Base-by-base conservation (phyloP, 2,797 vertebrate species). In the Clarias pachynema region DNA sequence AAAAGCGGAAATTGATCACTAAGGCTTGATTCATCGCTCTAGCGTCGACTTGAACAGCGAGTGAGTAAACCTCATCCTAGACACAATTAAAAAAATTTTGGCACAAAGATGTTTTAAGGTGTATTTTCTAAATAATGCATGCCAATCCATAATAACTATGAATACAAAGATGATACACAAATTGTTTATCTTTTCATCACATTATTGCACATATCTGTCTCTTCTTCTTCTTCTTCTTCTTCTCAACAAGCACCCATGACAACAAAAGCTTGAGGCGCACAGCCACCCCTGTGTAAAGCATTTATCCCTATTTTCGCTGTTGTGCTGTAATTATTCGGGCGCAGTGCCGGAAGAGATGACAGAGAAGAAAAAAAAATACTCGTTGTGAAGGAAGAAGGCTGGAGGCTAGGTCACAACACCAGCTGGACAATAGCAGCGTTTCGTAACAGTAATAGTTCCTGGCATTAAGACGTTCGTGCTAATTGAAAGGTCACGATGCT, bases 401-500 rank as follows among this genome's bases (percentile, higher is more conserved):
- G 72, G 34, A 29, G 63, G 60, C 63, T 37, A 59, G 69, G 26
- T 81, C 24, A 62, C 44, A 75, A 81, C 60, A 31, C 44, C 49
- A 63, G 60, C 79, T 79, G 66, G 57, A 78, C 72, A 84, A 88
- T 63, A 40, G 79, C 80, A 29, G 60, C 0, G 20, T 79, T 68
- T 57, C 26, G 22, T 86, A 84, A 84, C 83, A 78, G 60, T 75
- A 18, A 84, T 62, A 70, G 49, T 82, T 86, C 74, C 81, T 49
- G 81, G 83, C 82, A 82, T 85, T 62, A 82, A 84, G 74, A 79
- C 86, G 22, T 84, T 87, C 85, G 79, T 68, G 84, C 85, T 86
- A 87, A 89, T 86, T 86, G 81, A 92, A 93, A 93, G 93, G 93
- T 94, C 92, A 92, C 79, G 57, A 53, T 86, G 74, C 69, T 89